A percentile compares a stretch with the other conserved stretches of the same genome.
These are phyloP conservation scores for Cheirogaleus major DNA, from an alignment of 2,797 vertebrate genomes.

Conservation along the genomic window DNA sequence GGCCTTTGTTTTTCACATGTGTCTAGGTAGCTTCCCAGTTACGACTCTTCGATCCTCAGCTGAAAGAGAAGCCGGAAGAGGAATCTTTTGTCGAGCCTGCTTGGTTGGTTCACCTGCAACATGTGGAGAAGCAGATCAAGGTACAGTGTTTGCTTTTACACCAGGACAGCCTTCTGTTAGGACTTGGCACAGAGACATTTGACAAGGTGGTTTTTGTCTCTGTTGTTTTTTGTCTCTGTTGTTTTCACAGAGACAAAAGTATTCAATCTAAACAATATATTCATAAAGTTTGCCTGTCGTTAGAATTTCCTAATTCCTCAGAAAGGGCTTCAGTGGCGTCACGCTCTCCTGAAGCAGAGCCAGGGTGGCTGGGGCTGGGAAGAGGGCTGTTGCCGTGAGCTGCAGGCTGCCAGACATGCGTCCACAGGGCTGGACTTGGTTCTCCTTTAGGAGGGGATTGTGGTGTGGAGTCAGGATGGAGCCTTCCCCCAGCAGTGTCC, in stretches of 20 bases:
- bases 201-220: neutral
- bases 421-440: rapidly evolving
- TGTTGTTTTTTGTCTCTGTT: too few relatives aligned
- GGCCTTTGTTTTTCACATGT: neutral
- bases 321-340: neutral
- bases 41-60: constrained; percentile 96
- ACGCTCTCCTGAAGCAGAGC: neutral
- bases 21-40: constrained; percentile 93
- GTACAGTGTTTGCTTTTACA: constrained; percentile 80
- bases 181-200: neutral
- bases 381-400: neutral
- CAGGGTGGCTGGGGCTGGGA: neutral
- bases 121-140: constrained; percentile 92
- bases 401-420: neutral
- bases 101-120: constrained; percentile 92
- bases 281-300: rapidly evolving
- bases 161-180: neutral
- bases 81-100: constrained; percentile 92
- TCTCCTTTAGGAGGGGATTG: constrained; percentile 87
- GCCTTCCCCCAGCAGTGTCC: constrained; percentile 88
- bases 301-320: neutral
- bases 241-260: rapidly evolving
- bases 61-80: constrained; percentile 96
- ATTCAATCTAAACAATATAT: rapidly evolving
- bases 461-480: constrained; percentile 86